Conservation (phyloP, 2,797 vertebrate genomes). For the Poeciliopsis presidionis region DNA sequence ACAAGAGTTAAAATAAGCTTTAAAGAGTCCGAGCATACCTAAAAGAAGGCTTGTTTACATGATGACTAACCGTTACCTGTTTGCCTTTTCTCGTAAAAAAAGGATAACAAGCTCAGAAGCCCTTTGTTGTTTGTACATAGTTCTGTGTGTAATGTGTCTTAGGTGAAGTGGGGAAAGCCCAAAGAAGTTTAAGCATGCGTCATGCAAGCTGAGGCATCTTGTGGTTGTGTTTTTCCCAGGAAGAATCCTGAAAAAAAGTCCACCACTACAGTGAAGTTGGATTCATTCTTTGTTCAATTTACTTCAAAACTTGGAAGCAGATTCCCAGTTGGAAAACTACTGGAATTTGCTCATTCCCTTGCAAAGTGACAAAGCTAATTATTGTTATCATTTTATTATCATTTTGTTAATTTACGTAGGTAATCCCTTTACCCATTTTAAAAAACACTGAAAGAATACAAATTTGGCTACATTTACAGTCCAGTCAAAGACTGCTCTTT, state of each 20-base stretch:
- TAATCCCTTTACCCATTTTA: not conserved
- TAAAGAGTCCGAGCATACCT: conserved; percentile 11
- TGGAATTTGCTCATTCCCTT: not conserved
- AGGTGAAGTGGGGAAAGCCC: conserved; percentile 44
- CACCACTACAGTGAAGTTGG: conserved; percentile 45
- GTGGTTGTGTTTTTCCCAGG: conserved; percentile 34
- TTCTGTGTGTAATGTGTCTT: conserved; percentile 31
- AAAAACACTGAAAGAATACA: not conserved
- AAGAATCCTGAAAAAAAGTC: conserved; percentile 58
- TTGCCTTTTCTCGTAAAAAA: conserved; percentile 5
- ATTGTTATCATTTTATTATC: not conserved
- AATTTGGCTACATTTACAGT: not conserved
- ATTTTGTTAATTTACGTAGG: not conserved
- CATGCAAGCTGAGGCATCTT: conserved; percentile 58
- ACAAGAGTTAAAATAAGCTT: not conserved
- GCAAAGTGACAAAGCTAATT: not conserved
- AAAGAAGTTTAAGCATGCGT: conserved; percentile 50
- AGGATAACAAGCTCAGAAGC: conserved; percentile 29
- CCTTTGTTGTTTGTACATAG: conserved; percentile 43
- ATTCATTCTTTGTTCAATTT: conserved; percentile 9
- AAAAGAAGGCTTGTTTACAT: conserved; percentile 6
- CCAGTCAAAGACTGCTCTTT: not conserved
- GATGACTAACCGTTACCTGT: conserved; percentile 16
- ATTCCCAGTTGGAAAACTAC: not conserved
- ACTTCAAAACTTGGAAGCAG: not conserved